Conservation (phyloP, 2,113 vertebrate genomes). For the Oreochromis tanganicae region DNA sequence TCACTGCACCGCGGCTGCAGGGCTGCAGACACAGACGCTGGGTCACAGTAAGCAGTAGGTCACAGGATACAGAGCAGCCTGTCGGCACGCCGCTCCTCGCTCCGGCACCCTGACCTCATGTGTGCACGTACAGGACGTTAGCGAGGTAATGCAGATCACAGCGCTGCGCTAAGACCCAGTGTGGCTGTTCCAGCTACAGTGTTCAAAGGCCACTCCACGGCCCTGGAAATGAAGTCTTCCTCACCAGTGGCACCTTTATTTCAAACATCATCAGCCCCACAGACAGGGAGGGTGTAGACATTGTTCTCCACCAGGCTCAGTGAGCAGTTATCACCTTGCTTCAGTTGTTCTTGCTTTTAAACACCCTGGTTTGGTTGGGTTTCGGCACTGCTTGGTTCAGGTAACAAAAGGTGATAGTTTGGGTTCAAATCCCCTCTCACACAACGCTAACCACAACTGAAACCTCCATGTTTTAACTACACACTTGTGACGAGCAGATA, state of each 20-base stretch:
- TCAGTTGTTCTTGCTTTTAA: neutral
- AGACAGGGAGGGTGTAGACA: neutral
- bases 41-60: constrained; percentile 34
- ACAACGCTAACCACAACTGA: fast-evolving
- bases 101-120: neutral
- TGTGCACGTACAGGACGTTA: neutral
- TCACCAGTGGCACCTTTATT: neutral
- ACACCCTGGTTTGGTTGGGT: neutral
- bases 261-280: neutral
- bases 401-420: neutral
- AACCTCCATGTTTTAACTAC: neutral
- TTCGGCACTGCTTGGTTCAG: neutral
- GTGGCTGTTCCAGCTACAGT: neutral
- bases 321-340: neutral
- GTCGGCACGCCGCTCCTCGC: neutral
- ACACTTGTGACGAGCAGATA: neutral
- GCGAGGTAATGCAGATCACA: neutral
- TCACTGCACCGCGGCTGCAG: neutral
- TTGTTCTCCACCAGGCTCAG: neutral
- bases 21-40: constrained; percentile 20
- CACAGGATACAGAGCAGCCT: constrained; percentile 27
- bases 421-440: neutral
- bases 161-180: neutral
- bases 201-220: neutral
- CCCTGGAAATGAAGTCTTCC: neutral